These are phyloP conservation scores for Yoshiicerus persimilis DNA, from an alignment of 1,140 invertebrate species.

Conservation along the genomic window DNA sequence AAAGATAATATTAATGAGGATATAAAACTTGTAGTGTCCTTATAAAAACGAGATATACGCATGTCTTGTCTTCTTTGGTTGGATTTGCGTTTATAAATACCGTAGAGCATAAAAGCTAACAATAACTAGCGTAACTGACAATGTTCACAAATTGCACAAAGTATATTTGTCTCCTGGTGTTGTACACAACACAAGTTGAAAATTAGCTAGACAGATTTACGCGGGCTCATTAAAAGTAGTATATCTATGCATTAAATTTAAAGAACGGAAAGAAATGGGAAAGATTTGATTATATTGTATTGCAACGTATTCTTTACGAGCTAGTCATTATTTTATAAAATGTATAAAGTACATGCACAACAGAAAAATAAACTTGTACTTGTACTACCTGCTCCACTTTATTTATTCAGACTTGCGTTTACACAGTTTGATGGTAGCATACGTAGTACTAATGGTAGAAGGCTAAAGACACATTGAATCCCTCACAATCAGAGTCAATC, in stretches of 20 bases:
- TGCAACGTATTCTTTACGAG: neutral
- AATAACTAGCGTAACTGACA: neutral
- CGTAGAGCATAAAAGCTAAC: neutral
- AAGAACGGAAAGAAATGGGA: neutral
- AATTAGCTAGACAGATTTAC: neutral
- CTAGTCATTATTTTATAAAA: neutral
- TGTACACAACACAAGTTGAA: neutral
- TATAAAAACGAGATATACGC: neutral
- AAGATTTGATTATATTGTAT: neutral
- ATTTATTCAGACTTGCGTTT: neutral
- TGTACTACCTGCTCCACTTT: neutral
- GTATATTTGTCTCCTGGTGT: neutral
- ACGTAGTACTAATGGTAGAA: neutral
- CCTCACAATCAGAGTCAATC: neutral
- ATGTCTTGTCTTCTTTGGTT: too few relatives aligned
- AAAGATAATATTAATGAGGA: neutral
- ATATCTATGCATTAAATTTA: neutral
- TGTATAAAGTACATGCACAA: neutral
- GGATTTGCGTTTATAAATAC: too few relatives aligned
- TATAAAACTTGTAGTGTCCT: neutral
- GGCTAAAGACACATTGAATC: neutral
- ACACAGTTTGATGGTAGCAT: neutral
- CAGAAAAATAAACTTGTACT: neutral
- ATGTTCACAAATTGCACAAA: neutral
- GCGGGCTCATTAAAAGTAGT: neutral